Evolutionary conservation across 2,797 vertebrate species (phyloP).

Genomic region (Toxotes lorentzi): DNA sequence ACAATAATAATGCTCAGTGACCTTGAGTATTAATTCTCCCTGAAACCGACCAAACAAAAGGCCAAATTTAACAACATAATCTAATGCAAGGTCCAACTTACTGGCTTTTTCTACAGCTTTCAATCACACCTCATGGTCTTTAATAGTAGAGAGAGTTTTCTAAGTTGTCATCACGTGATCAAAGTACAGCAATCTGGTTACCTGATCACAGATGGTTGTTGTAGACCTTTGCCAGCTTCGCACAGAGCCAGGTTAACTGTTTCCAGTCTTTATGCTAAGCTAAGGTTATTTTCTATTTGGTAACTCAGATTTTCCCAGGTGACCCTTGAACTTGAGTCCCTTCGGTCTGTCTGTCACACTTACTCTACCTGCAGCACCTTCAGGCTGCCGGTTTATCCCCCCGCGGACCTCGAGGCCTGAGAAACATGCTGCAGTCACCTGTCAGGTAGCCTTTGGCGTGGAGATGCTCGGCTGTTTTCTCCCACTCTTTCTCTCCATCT

Average conservation of each 20-base stretch:
- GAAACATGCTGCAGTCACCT: slow-evolving; percentile 40
- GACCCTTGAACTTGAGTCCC: not conserved
- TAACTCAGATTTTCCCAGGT: not conserved
- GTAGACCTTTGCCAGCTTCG: no score
- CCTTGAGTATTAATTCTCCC: not conserved
- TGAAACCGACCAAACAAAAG: not conserved
- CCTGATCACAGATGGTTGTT: no score
- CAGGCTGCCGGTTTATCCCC: not conserved
- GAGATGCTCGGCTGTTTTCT: slow-evolving; percentile 16
- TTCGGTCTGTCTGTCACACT: not conserved
- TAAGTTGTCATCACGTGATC: no score
- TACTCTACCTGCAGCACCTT: not conserved
- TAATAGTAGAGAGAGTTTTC: not conserved
- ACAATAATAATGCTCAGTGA: not conserved
- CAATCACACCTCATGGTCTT: not conserved
- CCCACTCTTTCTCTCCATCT: slow-evolving; percentile 23
- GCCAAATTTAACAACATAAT: not conserved
- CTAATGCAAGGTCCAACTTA: not conserved
- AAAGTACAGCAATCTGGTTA: no score
- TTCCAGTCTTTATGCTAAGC: not conserved
- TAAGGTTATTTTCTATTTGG: not conserved
- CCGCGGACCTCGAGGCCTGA: slow-evolving; percentile 10
- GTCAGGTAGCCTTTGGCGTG: slow-evolving; percentile 33
- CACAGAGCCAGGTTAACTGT: no score
- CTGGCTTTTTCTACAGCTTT: not conserved